A percentile compares a stretch with the other conserved stretches of the same genome.
These are phyloP conservation scores for Rhinoraja longicauda DNA, from an alignment of 2,797 vertebrate genomes.

Conservation along the genomic window DNA sequence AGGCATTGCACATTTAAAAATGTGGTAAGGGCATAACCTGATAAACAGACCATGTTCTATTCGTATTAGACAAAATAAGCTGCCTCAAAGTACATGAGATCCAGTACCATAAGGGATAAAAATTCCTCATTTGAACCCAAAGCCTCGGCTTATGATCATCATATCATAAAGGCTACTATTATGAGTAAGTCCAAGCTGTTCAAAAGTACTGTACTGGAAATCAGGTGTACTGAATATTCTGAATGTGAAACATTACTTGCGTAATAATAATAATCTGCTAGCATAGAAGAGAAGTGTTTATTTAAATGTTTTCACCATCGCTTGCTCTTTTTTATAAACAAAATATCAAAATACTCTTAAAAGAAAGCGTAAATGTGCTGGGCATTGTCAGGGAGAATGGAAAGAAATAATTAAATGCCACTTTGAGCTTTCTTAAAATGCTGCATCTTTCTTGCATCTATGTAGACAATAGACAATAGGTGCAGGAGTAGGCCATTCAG, in stretches of 20 bases:
- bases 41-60: conserved; percentile 19
- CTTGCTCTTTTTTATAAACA: neutral
- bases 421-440: neutral
- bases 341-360: too few species aligned
- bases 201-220: neutral
- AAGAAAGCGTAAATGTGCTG: neutral
- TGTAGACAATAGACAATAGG: too few species aligned
- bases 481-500: too few species aligned
- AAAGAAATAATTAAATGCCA: neutral
- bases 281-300: neutral
- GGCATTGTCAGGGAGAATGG: neutral
- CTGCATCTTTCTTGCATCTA: neutral
- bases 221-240: neutral
- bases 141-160: conserved; percentile 34
- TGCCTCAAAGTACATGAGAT: neutral
- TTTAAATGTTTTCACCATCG: neutral
- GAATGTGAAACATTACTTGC: neutral
- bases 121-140: conserved; percentile 38
- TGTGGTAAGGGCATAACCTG: conserved; percentile 36
- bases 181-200: conserved; percentile 7
- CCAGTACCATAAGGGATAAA: conserved; percentile 30
- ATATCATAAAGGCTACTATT: neutral
- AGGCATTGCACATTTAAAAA: conserved; percentile 35
- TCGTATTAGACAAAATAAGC: conserved; percentile 34
- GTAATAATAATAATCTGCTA: neutral